Conservation (phyloP, 2,113 vertebrate genomes). For the Oryzias celebensis region DNA sequence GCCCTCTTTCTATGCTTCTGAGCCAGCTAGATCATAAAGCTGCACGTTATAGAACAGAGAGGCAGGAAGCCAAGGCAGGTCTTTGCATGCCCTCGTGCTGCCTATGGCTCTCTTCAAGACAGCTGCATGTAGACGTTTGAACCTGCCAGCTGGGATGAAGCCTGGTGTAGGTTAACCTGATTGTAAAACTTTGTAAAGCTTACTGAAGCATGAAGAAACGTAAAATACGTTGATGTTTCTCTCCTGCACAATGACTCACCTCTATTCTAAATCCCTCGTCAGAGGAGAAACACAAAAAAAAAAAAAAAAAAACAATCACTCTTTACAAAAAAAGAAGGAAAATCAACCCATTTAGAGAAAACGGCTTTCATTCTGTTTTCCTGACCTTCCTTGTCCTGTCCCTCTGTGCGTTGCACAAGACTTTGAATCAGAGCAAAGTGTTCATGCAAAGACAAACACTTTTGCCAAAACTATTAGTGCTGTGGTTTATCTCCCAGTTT, state of each 20-base stretch:
- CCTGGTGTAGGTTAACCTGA: slow-evolving; percentile 25
- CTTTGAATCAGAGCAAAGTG: slow-evolving; percentile 50
- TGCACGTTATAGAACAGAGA: slow-evolving; percentile 32
- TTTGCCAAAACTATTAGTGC: slow-evolving; percentile 56
- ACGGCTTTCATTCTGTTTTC: slow-evolving; percentile 57
- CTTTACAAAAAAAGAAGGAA: slow-evolving; percentile 22
- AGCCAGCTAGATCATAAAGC: slow-evolving; percentile 35
- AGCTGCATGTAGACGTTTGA: slow-evolving; percentile 62
- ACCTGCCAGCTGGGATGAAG: slow-evolving; percentile 65
- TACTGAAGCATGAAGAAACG: slow-evolving; percentile 25
- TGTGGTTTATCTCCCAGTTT: neutral
- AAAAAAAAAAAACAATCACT: slow-evolving; percentile 49
- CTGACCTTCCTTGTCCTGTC: slow-evolving; percentile 56
- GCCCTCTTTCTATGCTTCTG: slow-evolving; percentile 3
- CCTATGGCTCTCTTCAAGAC: slow-evolving; percentile 42
- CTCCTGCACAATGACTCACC: slow-evolving; percentile 56
- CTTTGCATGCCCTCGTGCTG: slow-evolving; percentile 66
- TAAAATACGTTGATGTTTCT: slow-evolving; percentile 50
- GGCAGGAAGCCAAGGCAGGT: slow-evolving; percentile 61
- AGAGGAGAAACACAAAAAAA: slow-evolving; percentile 23
- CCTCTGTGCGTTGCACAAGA: slow-evolving; percentile 55
- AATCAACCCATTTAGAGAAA: slow-evolving; percentile 61
- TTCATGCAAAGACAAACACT: slow-evolving; percentile 44
- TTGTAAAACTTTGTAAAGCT: slow-evolving; percentile 38
- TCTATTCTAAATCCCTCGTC: slow-evolving; percentile 44